These are phyloP conservation scores for Nineta flava DNA, from an alignment of 2,888 invertebrate genomes.

Conservation along the genomic window DNA sequence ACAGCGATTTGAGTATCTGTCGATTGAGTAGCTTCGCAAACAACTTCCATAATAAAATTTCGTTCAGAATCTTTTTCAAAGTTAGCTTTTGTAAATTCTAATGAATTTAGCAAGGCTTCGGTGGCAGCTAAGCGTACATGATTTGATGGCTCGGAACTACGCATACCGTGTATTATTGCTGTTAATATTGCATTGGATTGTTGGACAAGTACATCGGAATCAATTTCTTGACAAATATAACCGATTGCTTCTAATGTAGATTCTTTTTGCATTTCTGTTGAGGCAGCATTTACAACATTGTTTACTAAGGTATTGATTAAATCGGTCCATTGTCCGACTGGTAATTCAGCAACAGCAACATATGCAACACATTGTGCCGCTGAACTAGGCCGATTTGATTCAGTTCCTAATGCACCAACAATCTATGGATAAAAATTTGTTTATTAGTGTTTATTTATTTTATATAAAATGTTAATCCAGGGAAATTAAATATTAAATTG, in stretches of 20 bases:
- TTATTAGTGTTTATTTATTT: neutral
- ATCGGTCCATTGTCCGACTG: constrained; percentile 82
- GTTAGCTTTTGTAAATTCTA: constrained; percentile 97
- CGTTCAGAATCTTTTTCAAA: constrained; percentile 95
- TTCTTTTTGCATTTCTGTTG: constrained; percentile 90
- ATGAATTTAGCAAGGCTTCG: constrained; percentile 86
- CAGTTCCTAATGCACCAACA: constrained; percentile 86
- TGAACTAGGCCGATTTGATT: constrained; percentile 86
- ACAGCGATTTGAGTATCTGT: constrained; percentile 83
- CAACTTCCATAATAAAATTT: constrained; percentile 97
- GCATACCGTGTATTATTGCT: constrained; percentile 98
- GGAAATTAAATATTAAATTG: too few species aligned
- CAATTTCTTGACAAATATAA: constrained; percentile 97
- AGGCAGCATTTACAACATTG: constrained; percentile 75
- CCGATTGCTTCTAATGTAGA: constrained; percentile 96
- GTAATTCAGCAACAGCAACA: constrained; percentile 92
- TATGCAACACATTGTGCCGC: constrained; percentile 99
- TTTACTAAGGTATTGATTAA: constrained; percentile 73
- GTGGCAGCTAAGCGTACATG: constrained; percentile 94
- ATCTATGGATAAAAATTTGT: constrained; percentile 44
- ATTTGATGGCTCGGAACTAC: constrained; percentile 80
- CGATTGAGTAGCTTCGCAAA: constrained; percentile 97
- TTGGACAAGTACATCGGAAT: constrained; percentile 77
- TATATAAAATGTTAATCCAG: constrained; percentile 1
- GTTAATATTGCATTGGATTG: constrained; percentile 95